Evolutionary conservation across 2,113 vertebrate species (phyloP).

Genomic region (Laterallus jamaicensis): DNA sequence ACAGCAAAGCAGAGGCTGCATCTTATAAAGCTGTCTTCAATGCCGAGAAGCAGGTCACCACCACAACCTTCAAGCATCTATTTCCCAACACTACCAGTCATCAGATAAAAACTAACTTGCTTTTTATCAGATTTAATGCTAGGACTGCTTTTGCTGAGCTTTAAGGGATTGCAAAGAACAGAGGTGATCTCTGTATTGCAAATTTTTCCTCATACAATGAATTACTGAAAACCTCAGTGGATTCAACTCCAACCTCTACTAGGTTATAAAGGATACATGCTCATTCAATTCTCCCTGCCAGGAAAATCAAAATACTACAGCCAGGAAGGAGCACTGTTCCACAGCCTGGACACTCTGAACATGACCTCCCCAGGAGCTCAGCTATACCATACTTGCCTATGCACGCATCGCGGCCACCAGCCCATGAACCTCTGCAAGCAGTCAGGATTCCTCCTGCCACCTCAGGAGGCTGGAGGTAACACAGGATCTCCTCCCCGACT

Average conservation of each 20-base stretch:
- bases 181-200: neutral
- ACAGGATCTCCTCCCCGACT: rapidly evolving
- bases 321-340: neutral
- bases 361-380: neutral
- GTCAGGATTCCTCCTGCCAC: neutral
- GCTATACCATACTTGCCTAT: rapidly evolving
- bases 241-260: neutral
- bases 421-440: neutral
- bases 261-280: neutral
- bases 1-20: neutral
- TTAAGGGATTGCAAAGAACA: neutral
- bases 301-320: neutral
- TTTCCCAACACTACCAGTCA: neutral
- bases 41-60: neutral
- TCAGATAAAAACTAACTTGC: neutral
- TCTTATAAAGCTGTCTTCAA: neutral
- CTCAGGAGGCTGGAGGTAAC: neutral
- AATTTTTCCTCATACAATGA: neutral
- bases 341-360: neutral
- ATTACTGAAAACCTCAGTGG: neutral
- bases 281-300: neutral
- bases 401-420: neutral
- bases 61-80: neutral
- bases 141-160: neutral
- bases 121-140: neutral